Conservation (phyloP, 2,888 invertebrate genomes). For the Monochamus alternatus region DNA sequence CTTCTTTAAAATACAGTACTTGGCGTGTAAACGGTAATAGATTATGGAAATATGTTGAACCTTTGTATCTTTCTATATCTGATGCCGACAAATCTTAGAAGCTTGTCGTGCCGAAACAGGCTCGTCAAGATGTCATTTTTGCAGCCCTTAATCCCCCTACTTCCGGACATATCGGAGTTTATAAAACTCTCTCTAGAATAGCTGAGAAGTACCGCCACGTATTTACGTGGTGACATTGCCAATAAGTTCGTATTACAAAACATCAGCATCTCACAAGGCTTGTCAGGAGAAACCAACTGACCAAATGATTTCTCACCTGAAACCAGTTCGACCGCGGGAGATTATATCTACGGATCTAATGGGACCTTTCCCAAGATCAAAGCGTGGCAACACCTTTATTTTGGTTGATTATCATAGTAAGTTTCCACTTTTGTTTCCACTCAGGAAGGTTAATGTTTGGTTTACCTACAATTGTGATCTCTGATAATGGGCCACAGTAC, state of each 20-base stretch:
- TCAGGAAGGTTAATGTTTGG: constrained; percentile 37
- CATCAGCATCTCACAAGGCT: constrained; percentile 32
- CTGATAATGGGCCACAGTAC: constrained; percentile 44
- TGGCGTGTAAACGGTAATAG: no score
- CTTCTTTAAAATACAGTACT: no score
- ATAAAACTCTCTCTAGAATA: constrained; percentile 27
- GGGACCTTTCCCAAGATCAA: constrained; percentile 38
- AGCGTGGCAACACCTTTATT: constrained; percentile 28
- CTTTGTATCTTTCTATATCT: no score
- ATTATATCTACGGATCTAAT: constrained; percentile 38
- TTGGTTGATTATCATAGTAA: constrained; percentile 9
- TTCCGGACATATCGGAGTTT: constrained; percentile 20
- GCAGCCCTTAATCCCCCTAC: constrained; percentile 30
- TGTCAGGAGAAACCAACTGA: constrained; percentile 24
- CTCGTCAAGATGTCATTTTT: no score
- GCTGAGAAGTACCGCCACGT: constrained; percentile 33
- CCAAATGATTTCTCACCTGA: constrained; percentile 30
- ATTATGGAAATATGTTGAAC: no score
- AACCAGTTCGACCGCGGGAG: constrained; percentile 25
- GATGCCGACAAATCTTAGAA: constrained; percentile 15
- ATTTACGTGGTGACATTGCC: constrained; percentile 32
- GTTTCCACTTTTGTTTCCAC: constrained; percentile 21
- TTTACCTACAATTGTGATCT: constrained; percentile 32
- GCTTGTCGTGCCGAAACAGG: constrained; percentile 1
- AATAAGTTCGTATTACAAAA: background rate